Evolutionary conservation across 2,888 invertebrate species (phyloP).

Genomic region (Lepidocyrtoides sp.): DNA sequence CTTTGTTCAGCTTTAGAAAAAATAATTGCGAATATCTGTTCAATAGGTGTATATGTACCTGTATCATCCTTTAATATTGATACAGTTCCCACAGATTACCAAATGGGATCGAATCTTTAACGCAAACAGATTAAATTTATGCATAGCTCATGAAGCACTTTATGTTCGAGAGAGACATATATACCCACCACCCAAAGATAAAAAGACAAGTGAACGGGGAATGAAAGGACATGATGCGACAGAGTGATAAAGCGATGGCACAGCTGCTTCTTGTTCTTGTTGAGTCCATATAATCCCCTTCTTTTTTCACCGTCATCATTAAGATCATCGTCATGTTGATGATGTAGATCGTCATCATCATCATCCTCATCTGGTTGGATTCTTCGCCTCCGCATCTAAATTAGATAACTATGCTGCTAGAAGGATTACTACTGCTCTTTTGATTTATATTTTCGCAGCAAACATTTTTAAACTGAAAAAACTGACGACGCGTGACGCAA

Average conservation of each 20-base stretch:
- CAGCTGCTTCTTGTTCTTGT: constrained; percentile 51
- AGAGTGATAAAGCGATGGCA: constrained; percentile 54
- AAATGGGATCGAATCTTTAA: background rate
- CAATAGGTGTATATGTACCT: too few relatives aligned
- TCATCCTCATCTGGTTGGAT: background rate
- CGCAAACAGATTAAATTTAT: constrained; percentile 17
- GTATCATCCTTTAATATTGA: background rate
- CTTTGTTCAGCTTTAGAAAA: too few relatives aligned
- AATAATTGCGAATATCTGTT: too few relatives aligned
- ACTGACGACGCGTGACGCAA: too few relatives aligned
- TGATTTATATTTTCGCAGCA: background rate
- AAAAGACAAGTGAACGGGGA: background rate
- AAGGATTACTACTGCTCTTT: too few relatives aligned
- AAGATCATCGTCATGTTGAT: background rate
- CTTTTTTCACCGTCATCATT: constrained; percentile 32
- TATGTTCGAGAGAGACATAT: too few relatives aligned
- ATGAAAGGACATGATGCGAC: constrained; percentile 34
- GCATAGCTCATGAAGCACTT: too few relatives aligned
- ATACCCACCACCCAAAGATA: too few relatives aligned
- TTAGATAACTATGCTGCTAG: background rate
- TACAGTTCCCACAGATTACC: background rate
- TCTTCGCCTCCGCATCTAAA: background rate
- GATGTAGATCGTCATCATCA: background rate
- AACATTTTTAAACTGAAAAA: too few relatives aligned
- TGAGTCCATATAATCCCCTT: constrained; percentile 46